Evolutionary conservation across 2,113 vertebrate species (phyloP).

Genomic region (Dendropsophus ebraccatus): DNA sequence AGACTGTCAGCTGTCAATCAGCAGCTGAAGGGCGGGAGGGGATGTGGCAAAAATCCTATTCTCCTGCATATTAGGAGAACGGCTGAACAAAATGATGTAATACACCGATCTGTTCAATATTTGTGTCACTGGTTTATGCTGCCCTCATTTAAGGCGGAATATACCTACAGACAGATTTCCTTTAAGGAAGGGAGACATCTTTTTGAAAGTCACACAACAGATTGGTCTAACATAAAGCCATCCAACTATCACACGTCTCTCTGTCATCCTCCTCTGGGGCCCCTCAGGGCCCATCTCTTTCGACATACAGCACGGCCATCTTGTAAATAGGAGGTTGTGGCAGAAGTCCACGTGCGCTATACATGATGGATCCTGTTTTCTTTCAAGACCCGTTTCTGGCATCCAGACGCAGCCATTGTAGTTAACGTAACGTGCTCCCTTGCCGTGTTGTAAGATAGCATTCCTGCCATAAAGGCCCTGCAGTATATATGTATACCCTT

Average conservation of each 20-base stretch:
- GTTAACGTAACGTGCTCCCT: neutral
- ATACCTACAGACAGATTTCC: too few relatives aligned
- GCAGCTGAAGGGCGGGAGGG: too few relatives aligned
- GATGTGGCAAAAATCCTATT: too few relatives aligned
- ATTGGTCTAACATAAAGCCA: too few relatives aligned
- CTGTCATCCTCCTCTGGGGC: neutral
- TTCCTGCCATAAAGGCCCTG: neutral
- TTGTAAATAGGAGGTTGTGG: neutral
- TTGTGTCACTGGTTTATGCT: too few relatives aligned
- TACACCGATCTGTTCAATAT: too few relatives aligned
- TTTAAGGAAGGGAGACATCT: neutral
- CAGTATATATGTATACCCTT: constrained; percentile 27
- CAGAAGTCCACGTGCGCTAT: neutral
- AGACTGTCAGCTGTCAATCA: too few relatives aligned
- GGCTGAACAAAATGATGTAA: too few relatives aligned
- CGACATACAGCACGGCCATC: neutral
- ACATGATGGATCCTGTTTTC: neutral
- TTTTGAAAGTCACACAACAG: neutral
- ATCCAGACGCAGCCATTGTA: neutral
- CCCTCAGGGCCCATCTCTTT: neutral
- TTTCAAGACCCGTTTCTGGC: neutral
- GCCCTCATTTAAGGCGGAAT: too few relatives aligned
- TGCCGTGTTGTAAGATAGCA: constrained; percentile 20
- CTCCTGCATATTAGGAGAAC: too few relatives aligned
- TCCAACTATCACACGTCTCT: neutral